These are phyloP conservation scores for Osmerus eperlanus DNA, from an alignment of 2,113 vertebrate genomes.

Conservation along the genomic window DNA sequence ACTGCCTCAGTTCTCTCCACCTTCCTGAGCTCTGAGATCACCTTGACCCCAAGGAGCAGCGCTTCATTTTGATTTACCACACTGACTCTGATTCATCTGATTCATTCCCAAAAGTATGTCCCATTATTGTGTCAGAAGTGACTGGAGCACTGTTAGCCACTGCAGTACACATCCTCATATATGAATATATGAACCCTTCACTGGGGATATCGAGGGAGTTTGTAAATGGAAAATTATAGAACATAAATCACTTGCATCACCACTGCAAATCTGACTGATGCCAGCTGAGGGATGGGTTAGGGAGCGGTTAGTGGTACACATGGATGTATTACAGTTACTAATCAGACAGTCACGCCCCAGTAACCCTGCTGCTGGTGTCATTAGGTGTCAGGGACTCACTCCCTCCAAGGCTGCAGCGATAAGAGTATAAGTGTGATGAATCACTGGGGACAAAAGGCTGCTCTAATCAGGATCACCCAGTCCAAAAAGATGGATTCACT, in stretches of 20 bases:
- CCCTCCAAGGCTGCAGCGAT: slow-evolving; percentile 7
- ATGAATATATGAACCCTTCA: too few relatives aligned
- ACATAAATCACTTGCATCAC: too few relatives aligned
- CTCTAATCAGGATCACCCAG: slow-evolving; percentile 43
- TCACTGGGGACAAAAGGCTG: slow-evolving; percentile 35
- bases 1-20: not conserved
- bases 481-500: slow-evolving; percentile 58
- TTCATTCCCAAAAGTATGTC: not conserved
- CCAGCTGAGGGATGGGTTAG: not conserved
- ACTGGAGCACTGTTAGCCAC: too few relatives aligned
- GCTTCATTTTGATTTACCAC: slow-evolving; percentile 21
- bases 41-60: not conserved
- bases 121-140: too few relatives aligned
- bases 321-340: slow-evolving; percentile 36
- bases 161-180: too few relatives aligned
- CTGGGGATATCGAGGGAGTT: too few relatives aligned
- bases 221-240: too few relatives aligned
- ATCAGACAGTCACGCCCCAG: slow-evolving; percentile 20
- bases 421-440: slow-evolving; percentile 59
- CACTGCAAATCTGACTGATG: not conserved
- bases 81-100: slow-evolving; percentile 15
- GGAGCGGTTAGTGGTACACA: slow-evolving; percentile 19
- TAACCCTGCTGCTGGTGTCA: slow-evolving; percentile 13
- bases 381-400: slow-evolving; percentile 34
- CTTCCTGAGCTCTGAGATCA: not conserved